Base-by-base conservation (phyloP, 1,140 invertebrate species). In the Nasonia vitripennis region DNA sequence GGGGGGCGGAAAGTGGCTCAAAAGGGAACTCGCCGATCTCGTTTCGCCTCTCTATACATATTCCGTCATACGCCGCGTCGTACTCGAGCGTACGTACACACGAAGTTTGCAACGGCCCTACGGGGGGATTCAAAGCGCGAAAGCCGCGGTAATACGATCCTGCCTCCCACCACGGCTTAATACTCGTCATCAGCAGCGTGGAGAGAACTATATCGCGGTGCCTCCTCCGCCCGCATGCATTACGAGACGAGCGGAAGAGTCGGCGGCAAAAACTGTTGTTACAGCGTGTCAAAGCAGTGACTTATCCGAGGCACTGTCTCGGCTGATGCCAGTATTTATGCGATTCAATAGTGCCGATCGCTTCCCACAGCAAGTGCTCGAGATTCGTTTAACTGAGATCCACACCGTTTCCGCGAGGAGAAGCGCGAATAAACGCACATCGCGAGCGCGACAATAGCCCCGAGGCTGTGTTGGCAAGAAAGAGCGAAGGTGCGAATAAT, bases 401-500 rank as follows among this genome's bases (percentile, higher is more conserved):
- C 55, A 17, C 17, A n/a, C n/a, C 7, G 55, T 62, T 62, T 37
- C 34, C 51, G 12, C 0, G 51, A 55, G 71, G 17, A 37, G 34
- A 17, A 17, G 71, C 34, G 34, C 17, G 6, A 34, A 74, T 37
- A 37, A 37, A 20, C 48, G n/a, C 75, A 12, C 75, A 23, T 55
- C 45, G 75, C 27, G n/a, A 78, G n/a, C 9, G 45, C n/a, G n/a
- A 51, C 45, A 78, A 78, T 78, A 78, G n/a, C 27, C 37, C 48
- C 23, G 20, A 31, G 75, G 75, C 41, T 7, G 17, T n/a, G 75
- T 27, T 3, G 31, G 55, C 3, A 34, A 67, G 78, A 55, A 37
- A 62, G 31, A 31, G 27, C 78, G 20, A 88, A 90, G 90, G 89
- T 90, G 90, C 89, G 91, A 91, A 90, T 90, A 91, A 91, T 91